phyloP scores from a whole-genome alignment of 2,888 invertebrate genomes.

The Orchestes rusci region DNA sequence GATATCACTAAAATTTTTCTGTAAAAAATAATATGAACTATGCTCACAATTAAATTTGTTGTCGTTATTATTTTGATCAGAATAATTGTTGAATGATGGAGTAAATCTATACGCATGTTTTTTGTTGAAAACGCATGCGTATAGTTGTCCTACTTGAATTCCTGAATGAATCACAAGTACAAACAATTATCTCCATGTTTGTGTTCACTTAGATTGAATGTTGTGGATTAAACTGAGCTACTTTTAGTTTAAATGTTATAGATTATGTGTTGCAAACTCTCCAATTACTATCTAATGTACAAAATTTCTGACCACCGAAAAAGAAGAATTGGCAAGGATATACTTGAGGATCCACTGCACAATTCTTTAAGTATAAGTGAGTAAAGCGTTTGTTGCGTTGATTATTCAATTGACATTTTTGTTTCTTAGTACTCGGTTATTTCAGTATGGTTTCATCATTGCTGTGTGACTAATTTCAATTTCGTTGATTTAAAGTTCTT shows the following conservation, averaged over 20 bases:
- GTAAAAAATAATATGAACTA: too few relatives aligned
- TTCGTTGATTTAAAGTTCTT: slow-evolving; percentile 35
- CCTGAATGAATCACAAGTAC: too few relatives aligned
- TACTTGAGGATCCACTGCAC: slow-evolving; percentile 26
- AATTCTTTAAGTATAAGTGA: slow-evolving; percentile 13
- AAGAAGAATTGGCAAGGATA: slow-evolving; percentile 15
- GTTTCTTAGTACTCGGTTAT: slow-evolving; percentile 12
- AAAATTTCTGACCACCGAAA: slow-evolving; percentile 15
- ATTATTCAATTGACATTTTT: slow-evolving; percentile 17
- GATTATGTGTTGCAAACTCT: slow-evolving; percentile 19
- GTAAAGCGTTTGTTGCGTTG: slow-evolving; percentile 19
- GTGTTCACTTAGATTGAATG: slow-evolving; percentile 20
- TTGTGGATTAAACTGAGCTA: slow-evolving; percentile 19
- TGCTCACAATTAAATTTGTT: too few relatives aligned
- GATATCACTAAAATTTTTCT: too few relatives aligned
- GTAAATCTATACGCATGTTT: too few relatives aligned
- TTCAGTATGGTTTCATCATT: slow-evolving; percentile 16
- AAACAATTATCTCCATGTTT: too few relatives aligned
- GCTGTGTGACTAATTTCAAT: slow-evolving; percentile 24
- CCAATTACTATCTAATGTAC: slow-evolving; percentile 9
- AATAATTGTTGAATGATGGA: too few relatives aligned
- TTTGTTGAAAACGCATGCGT: too few relatives aligned
- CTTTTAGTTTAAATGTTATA: slow-evolving; percentile 21
- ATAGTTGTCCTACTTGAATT: too few relatives aligned
- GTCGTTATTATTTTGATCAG: slow-evolving; percentile 22